Evolutionary conservation across 2,797 vertebrate genomes (phyloP), one percentile per base, ranked within the genome.

Genomic region (Macropodus opercularis): DNA sequence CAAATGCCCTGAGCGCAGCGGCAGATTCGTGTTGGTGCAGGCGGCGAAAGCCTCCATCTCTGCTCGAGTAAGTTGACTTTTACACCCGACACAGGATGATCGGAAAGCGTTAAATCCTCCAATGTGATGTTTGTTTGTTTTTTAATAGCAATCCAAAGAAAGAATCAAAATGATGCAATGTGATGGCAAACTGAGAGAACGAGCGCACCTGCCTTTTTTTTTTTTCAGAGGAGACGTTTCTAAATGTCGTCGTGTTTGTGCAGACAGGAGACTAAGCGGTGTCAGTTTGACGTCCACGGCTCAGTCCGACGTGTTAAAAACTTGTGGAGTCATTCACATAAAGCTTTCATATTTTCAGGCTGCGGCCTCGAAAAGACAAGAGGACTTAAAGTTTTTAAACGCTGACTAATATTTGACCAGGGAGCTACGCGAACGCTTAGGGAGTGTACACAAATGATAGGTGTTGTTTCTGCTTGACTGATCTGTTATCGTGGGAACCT

Each of bases 41-140:
- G 54, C 54, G 38, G 57, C 38, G 53, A 59, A 61, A 77, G 68
- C 64, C 82, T 69, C 61, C 70, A 60, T 75, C 72, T 64, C 62
- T 35, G 40, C 66, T 51, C 29, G 40, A 61, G 44, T 91, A 81
- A 90, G 85, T 90, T 82, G 47, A 73, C 57, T 79, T 82, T 58
- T 29, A 8, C 43, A 44, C 55, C 14, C 38, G 58, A 73, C 36
- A 62, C 18, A 64, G 14, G 60, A 59, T 75, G 39, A 9, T 41
- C 15, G 1, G 39, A 23, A n/a, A 29, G 40, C 19, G 31, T 27
- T 15, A 5, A 32, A 6, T 52, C 42, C 39, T 13, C 0, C 3
- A 3, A 22, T 13, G 1, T 7, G 5, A 13, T 4, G 9, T n/a
- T n/a, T n/a, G n/a, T n/a, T n/a, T 0, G 2, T 18, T 39, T 22